Percentiles rank a stretch among this genome's conserved stretches.
Evolutionary conservation across 1,140 invertebrate species (phyloP).

Genomic region (Drosophila sp.): DNA sequence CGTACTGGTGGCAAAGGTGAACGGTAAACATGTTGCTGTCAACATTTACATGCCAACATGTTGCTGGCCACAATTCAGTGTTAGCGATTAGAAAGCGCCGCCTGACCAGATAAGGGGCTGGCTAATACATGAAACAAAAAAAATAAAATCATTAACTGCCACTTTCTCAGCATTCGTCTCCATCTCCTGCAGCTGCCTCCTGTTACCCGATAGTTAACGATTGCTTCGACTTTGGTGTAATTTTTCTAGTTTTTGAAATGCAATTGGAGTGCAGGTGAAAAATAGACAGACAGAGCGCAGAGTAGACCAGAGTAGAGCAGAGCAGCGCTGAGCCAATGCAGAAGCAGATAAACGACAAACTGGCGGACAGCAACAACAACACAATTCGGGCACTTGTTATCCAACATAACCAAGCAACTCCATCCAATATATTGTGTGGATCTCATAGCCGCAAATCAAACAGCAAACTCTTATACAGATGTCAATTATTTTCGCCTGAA

Average conservation of each 20-base stretch:
- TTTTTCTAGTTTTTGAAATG: conserved; percentile 57
- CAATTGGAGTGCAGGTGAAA: conserved; percentile 67
- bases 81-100: conserved; percentile 55
- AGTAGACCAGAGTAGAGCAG: neutral
- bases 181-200: neutral
- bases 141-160: conserved; percentile 21
- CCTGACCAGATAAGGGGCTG: conserved; percentile 48
- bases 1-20: conserved; percentile 35
- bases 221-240: conserved; percentile 51
- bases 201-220: conserved; percentile 9
- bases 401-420: conserved; percentile 29
- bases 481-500: conserved; percentile 76
- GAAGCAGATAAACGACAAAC: conserved; percentile 44
- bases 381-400: conserved; percentile 67
- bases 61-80: conserved; percentile 36
- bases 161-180: conserved; percentile 31
- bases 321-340: neutral
- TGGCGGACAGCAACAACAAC: conserved; percentile 37
- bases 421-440: conserved; percentile 4
- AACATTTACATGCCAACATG: conserved; percentile 68
- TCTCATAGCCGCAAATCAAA: conserved; percentile 50
- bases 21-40: conserved; percentile 78
- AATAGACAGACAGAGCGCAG: conserved; percentile 55
- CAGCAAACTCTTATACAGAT: conserved; percentile 69
- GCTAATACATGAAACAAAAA: neutral